phyloP scores from a whole-genome alignment of 1,140 invertebrate genomes.

The Ectropis grisescens region DNA sequence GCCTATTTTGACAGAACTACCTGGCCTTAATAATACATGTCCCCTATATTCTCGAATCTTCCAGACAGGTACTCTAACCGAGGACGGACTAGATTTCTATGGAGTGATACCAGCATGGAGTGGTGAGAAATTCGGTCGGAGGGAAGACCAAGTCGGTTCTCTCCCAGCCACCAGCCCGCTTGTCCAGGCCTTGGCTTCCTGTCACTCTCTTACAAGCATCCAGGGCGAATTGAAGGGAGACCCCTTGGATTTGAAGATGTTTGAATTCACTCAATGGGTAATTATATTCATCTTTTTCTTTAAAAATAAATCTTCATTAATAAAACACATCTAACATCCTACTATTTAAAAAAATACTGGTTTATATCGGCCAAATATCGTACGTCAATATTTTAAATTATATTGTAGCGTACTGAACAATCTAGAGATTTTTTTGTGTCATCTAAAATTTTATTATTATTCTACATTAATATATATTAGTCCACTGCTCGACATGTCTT shows the following conservation, averaged over 20 bases:
- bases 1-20: too few relatives aligned
- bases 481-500: too few relatives aligned
- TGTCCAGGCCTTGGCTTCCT: slow-evolving; percentile 79
- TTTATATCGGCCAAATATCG: too few relatives aligned
- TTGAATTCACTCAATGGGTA: slow-evolving; percentile 87
- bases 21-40: too few relatives aligned
- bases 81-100: slow-evolving; percentile 95
- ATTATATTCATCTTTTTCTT: slow-evolving; percentile 14
- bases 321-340: too few relatives aligned
- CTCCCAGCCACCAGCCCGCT: slow-evolving; percentile 64
- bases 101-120: slow-evolving; percentile 78
- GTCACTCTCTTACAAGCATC: slow-evolving; percentile 87
- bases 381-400: too few relatives aligned
- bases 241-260: slow-evolving; percentile 91
- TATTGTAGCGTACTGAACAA: too few relatives aligned
- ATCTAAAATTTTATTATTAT: too few relatives aligned
- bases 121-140: slow-evolving; percentile 72
- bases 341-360: too few relatives aligned
- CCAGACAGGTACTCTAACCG: slow-evolving; percentile 92
- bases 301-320: too few relatives aligned
- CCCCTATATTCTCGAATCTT: slow-evolving; percentile 5
- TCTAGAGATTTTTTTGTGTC: too few relatives aligned
- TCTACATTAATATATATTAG: too few relatives aligned
- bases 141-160: slow-evolving; percentile 67
- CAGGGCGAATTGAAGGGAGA: slow-evolving; percentile 83